phyloP scores from a whole-genome alignment of 1,140 invertebrate species.

The Trichonephila inaurata region DNA sequence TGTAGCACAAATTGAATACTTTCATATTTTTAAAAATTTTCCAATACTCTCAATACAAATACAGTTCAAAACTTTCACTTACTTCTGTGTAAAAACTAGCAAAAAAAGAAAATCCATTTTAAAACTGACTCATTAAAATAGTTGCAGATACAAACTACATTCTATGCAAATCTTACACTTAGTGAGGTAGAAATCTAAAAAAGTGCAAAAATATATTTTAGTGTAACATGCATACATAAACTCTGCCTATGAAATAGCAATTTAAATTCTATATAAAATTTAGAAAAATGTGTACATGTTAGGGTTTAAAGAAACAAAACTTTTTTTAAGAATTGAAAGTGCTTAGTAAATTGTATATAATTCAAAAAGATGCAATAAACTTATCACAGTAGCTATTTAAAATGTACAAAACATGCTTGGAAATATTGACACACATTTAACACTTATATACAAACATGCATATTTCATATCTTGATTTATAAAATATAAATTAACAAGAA shows the following conservation, averaged over 20 bases:
- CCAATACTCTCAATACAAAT: background rate
- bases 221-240: slow-evolving; percentile 10
- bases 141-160: background rate
- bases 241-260: background rate
- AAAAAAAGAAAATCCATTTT: slow-evolving; percentile 1
- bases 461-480: background rate
- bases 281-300: background rate
- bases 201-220: slow-evolving; percentile 52
- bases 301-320: background rate
- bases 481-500: background rate
- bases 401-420: background rate
- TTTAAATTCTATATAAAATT: background rate
- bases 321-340: background rate
- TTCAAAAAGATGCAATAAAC: slow-evolving; percentile 1
- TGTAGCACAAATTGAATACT: background rate
- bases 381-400: slow-evolving; percentile 40
- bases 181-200: slow-evolving; percentile 51
- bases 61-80: background rate
- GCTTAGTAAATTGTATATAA: background rate
- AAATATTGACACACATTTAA: background rate
- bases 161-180: slow-evolving; percentile 13
- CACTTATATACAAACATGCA: background rate
- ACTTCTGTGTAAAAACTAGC: background rate
- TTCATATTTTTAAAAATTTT: background rate
- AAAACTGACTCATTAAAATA: background rate